Percentiles rank a stretch among this genome's conserved stretches.
These are phyloP conservation scores for Scaptodrosophila lebanonensis DNA, from an alignment of 1,140 invertebrate genomes.

Conservation along the genomic window DNA sequence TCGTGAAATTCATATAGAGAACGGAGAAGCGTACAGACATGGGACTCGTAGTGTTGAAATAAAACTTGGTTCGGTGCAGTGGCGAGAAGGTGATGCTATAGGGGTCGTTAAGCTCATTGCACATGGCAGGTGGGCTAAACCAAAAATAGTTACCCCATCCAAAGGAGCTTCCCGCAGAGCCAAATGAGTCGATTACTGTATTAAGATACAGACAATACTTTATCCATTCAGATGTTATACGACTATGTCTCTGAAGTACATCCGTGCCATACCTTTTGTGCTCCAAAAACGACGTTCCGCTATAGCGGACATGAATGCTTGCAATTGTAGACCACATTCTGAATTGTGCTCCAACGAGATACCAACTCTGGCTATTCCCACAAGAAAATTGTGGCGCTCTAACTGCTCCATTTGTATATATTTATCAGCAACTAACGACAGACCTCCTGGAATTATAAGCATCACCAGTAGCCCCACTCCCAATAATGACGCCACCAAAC, in stretches of 20 bases:
- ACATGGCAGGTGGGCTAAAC: slow-evolving; percentile 17
- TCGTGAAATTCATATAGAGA: slow-evolving; percentile 22
- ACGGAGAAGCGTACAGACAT: slow-evolving; percentile 16
- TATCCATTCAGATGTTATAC: neutral
- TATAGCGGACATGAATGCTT: slow-evolving; percentile 17
- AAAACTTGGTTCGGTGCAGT: neutral
- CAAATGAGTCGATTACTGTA: slow-evolving; percentile 30
- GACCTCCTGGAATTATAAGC: too few species aligned
- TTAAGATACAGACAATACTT: too few species aligned
- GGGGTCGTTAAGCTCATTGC: slow-evolving; percentile 25
- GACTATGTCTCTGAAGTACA: neutral
- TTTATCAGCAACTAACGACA: neutral
- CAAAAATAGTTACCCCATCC: slow-evolving; percentile 33
- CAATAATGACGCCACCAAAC: too few species aligned
- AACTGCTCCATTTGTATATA: slow-evolving; percentile 3
- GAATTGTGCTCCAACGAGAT: neutral
- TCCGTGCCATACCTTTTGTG: slow-evolving; percentile 21
- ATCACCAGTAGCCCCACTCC: too few species aligned
- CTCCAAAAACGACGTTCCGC: slow-evolving; percentile 19
- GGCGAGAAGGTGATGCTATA: slow-evolving; percentile 14
- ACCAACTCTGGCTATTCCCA: slow-evolving; percentile 22
- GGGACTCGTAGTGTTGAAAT: slow-evolving; percentile 25
- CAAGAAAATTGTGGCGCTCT: slow-evolving; percentile 22
- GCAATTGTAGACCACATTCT: slow-evolving; percentile 29
- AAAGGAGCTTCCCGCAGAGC: slow-evolving; percentile 13